These are phyloP conservation scores for Eupithecia pulchellata DNA, from an alignment of 2,888 invertebrate genomes.

Conservation along the genomic window DNA sequence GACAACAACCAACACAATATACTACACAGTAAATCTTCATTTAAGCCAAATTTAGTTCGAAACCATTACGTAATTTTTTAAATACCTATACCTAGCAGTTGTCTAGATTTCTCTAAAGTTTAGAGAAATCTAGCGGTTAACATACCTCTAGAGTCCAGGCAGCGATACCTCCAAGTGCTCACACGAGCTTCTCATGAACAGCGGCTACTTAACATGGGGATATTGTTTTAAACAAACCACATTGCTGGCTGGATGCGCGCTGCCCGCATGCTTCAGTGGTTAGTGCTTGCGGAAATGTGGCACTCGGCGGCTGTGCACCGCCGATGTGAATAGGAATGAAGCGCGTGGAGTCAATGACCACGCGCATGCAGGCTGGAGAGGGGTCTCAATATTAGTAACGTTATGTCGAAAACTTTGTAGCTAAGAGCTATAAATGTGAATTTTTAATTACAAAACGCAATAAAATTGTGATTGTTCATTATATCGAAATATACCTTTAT, in stretches of 20 bases:
- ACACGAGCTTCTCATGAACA: conserved; percentile 49
- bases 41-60: not conserved
- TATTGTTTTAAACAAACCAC: conserved; percentile 67
- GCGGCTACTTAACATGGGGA: conserved; percentile 53
- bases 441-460: not conserved
- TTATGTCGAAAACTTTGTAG: not conserved
- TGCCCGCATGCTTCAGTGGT: conserved; percentile 14
- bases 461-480: not conserved
- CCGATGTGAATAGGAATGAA: conserved; percentile 18
- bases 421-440: not conserved
- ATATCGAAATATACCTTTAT: not conserved
- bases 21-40: not conserved
- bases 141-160: not conserved
- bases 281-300: conserved; percentile 19
- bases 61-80: no score
- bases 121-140: not conserved
- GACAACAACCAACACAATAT: not conserved
- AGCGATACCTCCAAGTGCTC: not conserved
- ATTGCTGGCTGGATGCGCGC: conserved; percentile 56
- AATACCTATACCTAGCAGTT: not conserved
- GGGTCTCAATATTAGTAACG: not conserved
- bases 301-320: conserved; percentile 8
- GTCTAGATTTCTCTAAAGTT: not conserved
- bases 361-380: no score
- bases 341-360: conserved; percentile 6